Percentiles rank a stretch among this genome's conserved stretches.
phyloP scores from a whole-genome alignment of 1,140 invertebrate species.

The Colletes gigas region DNA sequence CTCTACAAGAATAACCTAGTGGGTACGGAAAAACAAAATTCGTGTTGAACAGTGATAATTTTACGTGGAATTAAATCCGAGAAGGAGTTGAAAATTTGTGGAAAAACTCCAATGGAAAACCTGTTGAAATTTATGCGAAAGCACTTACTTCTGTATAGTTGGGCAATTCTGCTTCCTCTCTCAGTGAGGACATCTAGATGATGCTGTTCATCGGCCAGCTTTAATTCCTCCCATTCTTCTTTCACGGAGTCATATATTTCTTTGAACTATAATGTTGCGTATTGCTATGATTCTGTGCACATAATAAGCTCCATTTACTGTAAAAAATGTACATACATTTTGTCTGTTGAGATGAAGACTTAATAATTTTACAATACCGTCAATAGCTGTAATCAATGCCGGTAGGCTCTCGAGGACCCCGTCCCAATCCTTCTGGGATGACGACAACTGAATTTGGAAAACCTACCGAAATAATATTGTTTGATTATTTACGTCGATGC shows the following conservation, averaged over 20 bases:
- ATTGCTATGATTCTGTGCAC: too few species aligned
- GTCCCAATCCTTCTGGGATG: not conserved
- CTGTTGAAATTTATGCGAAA: too few species aligned
- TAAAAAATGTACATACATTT: not conserved
- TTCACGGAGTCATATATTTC: not conserved
- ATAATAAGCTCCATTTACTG: too few species aligned
- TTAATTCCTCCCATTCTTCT: not conserved
- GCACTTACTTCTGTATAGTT: conserved; percentile 4
- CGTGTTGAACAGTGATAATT: too few species aligned
- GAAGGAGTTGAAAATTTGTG: too few species aligned
- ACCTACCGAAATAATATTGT: not conserved
- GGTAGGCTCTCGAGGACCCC: not conserved
- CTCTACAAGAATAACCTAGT: too few species aligned
- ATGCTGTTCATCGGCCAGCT: not conserved
- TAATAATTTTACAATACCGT: not conserved
- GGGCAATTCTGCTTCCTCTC: not conserved
- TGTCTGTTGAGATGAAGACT: not conserved
- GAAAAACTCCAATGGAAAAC: too few species aligned
- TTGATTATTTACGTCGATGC: too few species aligned
- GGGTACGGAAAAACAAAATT: too few species aligned
- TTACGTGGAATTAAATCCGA: too few species aligned
- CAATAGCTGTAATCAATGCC: not conserved
- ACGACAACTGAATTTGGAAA: not conserved
- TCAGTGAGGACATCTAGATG: not conserved
- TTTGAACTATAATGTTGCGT: conserved; percentile 1